Evolutionary conservation across 2,113 vertebrate species (phyloP).

Genomic region (Jacana jacana): DNA sequence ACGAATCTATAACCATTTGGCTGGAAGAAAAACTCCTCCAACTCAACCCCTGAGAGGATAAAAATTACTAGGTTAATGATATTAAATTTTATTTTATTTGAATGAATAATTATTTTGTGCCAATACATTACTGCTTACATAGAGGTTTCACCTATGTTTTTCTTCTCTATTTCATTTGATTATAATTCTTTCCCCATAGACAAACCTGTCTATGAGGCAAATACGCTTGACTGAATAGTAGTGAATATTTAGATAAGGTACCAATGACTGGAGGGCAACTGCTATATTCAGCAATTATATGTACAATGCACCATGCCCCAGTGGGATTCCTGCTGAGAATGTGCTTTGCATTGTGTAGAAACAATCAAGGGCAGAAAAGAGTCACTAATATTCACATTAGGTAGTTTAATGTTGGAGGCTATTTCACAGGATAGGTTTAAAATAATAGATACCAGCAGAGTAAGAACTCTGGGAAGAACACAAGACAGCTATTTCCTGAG

Average conservation of each 20-base stretch:
- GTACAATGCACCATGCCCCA: neutral
- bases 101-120: constrained; percentile 8
- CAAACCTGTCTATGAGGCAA: neutral
- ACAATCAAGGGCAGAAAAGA: constrained; percentile 37
- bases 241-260: constrained; percentile 27
- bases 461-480: neutral
- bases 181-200: constrained; percentile 4
- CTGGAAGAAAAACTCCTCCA: neutral
- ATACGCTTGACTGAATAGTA: constrained; percentile 10
- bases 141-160: neutral
- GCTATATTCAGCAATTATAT: constrained; percentile 29
- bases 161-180: constrained; percentile 19
- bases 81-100: neutral
- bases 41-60: neutral
- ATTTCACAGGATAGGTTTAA: constrained; percentile 1
- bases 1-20: neutral
- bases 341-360: constrained; percentile 25
- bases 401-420: neutral
- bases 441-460: neutral
- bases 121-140: neutral
- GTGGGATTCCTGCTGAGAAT: neutral
- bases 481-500: neutral
- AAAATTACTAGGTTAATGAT: neutral
- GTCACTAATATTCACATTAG: constrained; percentile 1
- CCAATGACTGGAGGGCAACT: constrained; percentile 5